These are phyloP conservation scores for Cyanocitta stelleri DNA, from an alignment of 2,113 vertebrate genomes.

Conservation along the genomic window DNA sequence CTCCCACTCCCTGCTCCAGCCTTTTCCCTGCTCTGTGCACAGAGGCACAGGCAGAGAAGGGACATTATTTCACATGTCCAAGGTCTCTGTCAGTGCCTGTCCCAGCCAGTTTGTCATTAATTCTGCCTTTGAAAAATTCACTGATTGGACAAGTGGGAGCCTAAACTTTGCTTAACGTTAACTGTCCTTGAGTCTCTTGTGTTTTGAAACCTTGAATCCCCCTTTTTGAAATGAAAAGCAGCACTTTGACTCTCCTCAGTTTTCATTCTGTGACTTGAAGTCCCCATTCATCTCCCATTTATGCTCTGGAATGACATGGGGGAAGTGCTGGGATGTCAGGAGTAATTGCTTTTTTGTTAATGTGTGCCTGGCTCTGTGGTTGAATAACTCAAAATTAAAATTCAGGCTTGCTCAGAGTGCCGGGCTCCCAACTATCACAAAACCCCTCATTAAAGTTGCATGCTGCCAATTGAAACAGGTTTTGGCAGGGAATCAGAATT, in stretches of 20 bases:
- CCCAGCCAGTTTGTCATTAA: background rate
- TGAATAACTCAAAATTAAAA: background rate
- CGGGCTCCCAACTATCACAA: background rate
- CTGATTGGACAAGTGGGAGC: background rate
- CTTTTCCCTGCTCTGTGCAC: background rate
- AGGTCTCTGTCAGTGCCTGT: background rate
- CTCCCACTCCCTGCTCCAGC: background rate
- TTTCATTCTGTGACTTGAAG: fast-evolving
- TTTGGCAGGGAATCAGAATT: background rate
- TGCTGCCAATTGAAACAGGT: background rate
- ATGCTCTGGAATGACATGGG: background rate
- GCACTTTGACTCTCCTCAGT: background rate
- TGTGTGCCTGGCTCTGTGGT: background rate
- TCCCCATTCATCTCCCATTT: background rate
- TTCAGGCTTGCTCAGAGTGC: background rate
- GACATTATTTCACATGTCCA: fast-evolving
- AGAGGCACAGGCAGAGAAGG: background rate
- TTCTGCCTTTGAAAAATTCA: background rate
- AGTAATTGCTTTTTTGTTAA: conserved; percentile 20
- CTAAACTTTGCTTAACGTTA: background rate
- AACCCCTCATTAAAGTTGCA: background rate
- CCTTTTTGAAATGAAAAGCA: background rate
- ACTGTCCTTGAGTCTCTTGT: background rate
- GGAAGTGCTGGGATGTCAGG: background rate
- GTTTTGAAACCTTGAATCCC: background rate